Evolutionary conservation across 2,797 vertebrate genomes (phyloP).

Genomic region (Balearica regulorum): DNA sequence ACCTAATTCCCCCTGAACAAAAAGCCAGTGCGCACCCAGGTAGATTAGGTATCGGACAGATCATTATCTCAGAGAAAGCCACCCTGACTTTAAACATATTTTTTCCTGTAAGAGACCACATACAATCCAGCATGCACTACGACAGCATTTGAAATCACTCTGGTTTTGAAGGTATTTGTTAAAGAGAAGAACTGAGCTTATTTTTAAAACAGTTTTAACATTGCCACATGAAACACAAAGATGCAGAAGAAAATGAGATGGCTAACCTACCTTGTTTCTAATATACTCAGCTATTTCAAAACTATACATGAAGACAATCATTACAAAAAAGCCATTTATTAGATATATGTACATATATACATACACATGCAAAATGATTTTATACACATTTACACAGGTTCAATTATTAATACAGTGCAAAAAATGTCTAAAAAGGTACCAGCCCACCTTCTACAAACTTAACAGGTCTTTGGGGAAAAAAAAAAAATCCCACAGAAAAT

Average conservation of each 20-base stretch:
- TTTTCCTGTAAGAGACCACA: neutral
- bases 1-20: neutral
- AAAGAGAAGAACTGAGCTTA: neutral
- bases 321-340: slow-evolving; percentile 61
- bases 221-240: neutral
- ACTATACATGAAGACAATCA: neutral
- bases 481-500: neutral
- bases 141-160: neutral
- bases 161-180: neutral
- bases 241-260: neutral
- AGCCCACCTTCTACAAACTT: slow-evolving; percentile 30
- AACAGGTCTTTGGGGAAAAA: neutral
- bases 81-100: neutral
- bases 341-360: slow-evolving; percentile 61
- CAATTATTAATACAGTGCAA: slow-evolving; percentile 58
- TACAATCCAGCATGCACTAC: neutral
- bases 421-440: slow-evolving; percentile 52
- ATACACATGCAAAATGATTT: slow-evolving; percentile 17
- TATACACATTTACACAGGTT: slow-evolving; percentile 51
- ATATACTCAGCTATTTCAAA: neutral
- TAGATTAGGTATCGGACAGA: neutral
- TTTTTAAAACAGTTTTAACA: neutral
- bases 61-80: neutral
- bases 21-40: too few species aligned
- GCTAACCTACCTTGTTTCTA: neutral